Evolutionary conservation across 2,797 vertebrate species (phyloP), one percentile per base, ranked within the genome.

Genomic region (Spinibarbus caldwelli): DNA sequence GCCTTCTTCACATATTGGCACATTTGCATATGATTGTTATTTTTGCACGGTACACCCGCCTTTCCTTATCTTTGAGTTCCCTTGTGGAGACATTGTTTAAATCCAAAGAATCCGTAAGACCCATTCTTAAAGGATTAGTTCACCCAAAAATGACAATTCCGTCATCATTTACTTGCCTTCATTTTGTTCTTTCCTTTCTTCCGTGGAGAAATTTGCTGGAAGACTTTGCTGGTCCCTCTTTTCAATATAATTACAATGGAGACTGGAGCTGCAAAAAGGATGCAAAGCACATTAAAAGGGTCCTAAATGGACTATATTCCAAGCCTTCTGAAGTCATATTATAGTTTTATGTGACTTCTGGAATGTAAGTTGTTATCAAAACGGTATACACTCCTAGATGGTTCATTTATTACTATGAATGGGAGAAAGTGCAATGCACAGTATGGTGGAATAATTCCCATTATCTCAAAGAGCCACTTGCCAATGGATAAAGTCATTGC

Each of bases 71-170:
- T 83, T 52, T 19, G 17, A 21, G 2, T 59, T 82, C 62, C 36
- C 23, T 66, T 15, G 43, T 76, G 29, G 38, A 67, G 29, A n/a
- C 38, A 29, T 66, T 68, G n/a, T 68, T 83, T 57, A 23, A 72
- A 82, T 66, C 57, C 26, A 19, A 76, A 75, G 71, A 17, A 76
- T 66, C 14, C 31, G 4, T 19, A n/a, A 47, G 71, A 82, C 17
- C 52, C 49, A 9, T 82, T 72, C 80, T 71, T 54, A 80, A 49
- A 49, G 31, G 64, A 81, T 52, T 81, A 81, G 66, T 81, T 70
- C 66, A 38, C 47, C 34, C 31, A 52, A 81, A 80, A 68, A 26
- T 21, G 2, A 41, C 34, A 70, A 68, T 68, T 70, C 66, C 70
- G 79, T 57, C 64, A 81, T 57, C 9, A 80, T 68, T 80, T 80